phyloP scores from a whole-genome alignment of 2,113 vertebrate species.

The Eidolon helvum region DNA sequence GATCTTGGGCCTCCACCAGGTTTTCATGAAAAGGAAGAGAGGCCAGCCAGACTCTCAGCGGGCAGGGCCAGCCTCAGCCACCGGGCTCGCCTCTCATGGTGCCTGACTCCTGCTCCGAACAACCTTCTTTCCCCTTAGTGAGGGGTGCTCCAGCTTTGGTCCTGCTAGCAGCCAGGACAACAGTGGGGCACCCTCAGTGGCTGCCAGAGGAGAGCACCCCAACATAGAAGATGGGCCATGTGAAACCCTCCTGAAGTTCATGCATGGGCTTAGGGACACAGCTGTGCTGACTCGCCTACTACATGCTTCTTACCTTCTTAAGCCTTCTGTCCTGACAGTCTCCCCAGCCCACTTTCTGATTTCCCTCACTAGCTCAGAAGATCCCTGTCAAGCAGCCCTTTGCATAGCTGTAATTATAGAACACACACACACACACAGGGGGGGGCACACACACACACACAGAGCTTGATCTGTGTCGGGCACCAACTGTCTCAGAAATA shows the following conservation, averaged over 20 bases:
- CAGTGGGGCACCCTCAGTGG: not conserved
- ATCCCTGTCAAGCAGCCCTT: not conserved
- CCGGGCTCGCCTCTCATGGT: not conserved
- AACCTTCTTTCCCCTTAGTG: rapidly evolving
- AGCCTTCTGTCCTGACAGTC: not conserved
- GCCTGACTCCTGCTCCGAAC: not conserved
- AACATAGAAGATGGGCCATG: rapidly evolving
- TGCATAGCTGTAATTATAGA: not conserved
- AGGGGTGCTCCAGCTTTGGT: not conserved
- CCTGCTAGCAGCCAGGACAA: not conserved
- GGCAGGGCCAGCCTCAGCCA: not conserved
- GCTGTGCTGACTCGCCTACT: not conserved
- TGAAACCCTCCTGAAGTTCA: not conserved
- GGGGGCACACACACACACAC: not conserved
- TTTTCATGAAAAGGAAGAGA: not conserved
- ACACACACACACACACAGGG: not conserved
- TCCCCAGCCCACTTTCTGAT: not conserved
- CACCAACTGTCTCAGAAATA: not conserved
- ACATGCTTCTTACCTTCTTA: rapidly evolving
- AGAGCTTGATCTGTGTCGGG: not conserved
- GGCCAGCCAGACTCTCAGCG: rapidly evolving
- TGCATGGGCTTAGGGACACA: rapidly evolving
- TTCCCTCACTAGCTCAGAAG: not conserved
- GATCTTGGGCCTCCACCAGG: not conserved
- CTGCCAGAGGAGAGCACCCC: not conserved